Evolutionary conservation across 2,888 invertebrate genomes (phyloP).

Genomic region (Temnothorax unifasciatus): DNA sequence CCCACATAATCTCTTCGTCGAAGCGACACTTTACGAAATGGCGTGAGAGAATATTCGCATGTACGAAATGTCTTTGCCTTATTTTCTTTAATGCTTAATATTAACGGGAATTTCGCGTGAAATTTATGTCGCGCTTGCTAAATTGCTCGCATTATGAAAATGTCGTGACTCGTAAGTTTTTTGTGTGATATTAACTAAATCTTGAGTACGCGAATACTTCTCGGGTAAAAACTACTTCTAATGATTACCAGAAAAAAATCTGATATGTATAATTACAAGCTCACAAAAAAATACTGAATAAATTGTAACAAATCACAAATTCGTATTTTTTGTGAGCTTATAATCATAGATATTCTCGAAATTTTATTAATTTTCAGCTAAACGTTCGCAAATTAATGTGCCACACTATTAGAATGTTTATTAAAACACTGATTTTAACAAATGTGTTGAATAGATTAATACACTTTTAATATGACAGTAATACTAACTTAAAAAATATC

Average conservation of each 20-base stretch:
- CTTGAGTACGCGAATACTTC: not conserved
- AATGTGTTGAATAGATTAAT: not conserved
- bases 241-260: not conserved
- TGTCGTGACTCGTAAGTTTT: slow-evolving; percentile 8
- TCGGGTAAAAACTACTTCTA: not conserved
- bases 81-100: slow-evolving; percentile 26
- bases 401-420: not conserved
- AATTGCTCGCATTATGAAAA: not conserved
- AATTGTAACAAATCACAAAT: no score
- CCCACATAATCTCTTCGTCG: slow-evolving; percentile 1
- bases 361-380: not conserved
- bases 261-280: no score
- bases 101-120: not conserved
- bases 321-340: not conserved
- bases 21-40: slow-evolving; percentile 1
- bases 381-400: not conserved
- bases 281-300: no score
- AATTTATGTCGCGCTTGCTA: not conserved
- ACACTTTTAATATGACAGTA: not conserved
- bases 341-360: not conserved
- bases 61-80: not conserved
- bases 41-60: not conserved
- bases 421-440: not conserved
- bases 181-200: not conserved
- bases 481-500: not conserved